Conservation (phyloP, 2,113 vertebrate species). For the Apteryx mantelli region DNA sequence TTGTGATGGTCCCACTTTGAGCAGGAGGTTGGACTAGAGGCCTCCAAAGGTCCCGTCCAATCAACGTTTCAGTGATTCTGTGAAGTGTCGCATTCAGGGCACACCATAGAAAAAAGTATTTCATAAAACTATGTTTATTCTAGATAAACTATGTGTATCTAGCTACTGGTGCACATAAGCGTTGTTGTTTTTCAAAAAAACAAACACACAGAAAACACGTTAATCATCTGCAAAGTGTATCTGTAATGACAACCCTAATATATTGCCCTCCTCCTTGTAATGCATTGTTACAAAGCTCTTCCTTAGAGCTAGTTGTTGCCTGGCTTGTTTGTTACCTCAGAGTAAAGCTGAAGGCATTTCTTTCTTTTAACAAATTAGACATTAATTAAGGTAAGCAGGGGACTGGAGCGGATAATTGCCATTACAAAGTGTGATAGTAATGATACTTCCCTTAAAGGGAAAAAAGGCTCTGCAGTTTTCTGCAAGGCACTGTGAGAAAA, state of each 20-base stretch:
- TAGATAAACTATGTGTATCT: not conserved
- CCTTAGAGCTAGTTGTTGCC: constrained; percentile 24
- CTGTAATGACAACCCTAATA: not conserved
- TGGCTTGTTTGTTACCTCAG: constrained; percentile 31
- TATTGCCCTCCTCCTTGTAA: not conserved
- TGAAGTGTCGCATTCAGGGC: not conserved
- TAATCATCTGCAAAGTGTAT: not conserved
- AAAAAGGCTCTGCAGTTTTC: not conserved
- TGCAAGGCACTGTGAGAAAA: not conserved
- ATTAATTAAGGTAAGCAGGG: constrained; percentile 69
- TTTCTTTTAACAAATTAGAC: constrained; percentile 55
- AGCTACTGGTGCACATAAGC: not conserved
- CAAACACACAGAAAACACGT: not conserved
- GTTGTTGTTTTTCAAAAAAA: not conserved
- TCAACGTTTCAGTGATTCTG: not conserved
- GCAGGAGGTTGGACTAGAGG: not conserved
- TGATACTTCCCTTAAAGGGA: constrained; percentile 10
- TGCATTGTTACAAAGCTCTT: not conserved
- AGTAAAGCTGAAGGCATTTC: constrained; percentile 50
- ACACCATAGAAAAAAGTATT: not conserved
- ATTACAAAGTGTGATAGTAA: constrained; percentile 7
- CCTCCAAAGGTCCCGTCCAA: not conserved
- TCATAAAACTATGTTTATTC: not conserved
- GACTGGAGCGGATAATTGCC: constrained; percentile 53
- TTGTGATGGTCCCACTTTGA: not conserved